Percentiles rank a stretch among this genome's conserved stretches.
These are phyloP conservation scores for Antennarius maculatus DNA, from an alignment of 2,797 vertebrate genomes.

Conservation along the genomic window DNA sequence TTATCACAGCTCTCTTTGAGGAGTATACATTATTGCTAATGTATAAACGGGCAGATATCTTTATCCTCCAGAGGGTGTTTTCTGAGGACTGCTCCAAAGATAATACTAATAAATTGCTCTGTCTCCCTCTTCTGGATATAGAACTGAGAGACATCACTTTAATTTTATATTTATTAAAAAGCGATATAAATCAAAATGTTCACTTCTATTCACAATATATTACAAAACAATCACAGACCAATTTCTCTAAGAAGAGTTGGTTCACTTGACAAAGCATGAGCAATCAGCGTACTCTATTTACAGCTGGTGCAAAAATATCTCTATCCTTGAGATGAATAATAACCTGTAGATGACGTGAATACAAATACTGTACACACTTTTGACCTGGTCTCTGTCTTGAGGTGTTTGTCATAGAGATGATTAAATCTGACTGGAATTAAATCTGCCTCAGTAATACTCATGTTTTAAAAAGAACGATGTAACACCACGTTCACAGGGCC, in stretches of 20 bases:
- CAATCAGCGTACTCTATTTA: slow-evolving; percentile 33
- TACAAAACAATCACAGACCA: slow-evolving; percentile 16
- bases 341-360: slow-evolving; percentile 8
- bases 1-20: slow-evolving; percentile 14
- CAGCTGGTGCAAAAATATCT: slow-evolving; percentile 13
- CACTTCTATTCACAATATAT: slow-evolving; percentile 57
- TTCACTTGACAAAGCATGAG: slow-evolving; percentile 18
- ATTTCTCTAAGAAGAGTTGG: slow-evolving; percentile 13
- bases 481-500: slow-evolving; percentile 81
- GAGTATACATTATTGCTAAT: slow-evolving; percentile 3
- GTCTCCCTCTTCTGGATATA: slow-evolving; percentile 33
- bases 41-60: slow-evolving; percentile 4
- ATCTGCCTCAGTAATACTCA: slow-evolving; percentile 26
- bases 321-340: slow-evolving; percentile 63
- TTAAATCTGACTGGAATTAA: background rate
- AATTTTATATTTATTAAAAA: slow-evolving; percentile 68
- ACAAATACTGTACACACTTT: slow-evolving; percentile 25
- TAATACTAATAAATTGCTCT: background rate
- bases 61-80: background rate
- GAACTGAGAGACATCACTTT: slow-evolving; percentile 18
- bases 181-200: slow-evolving; percentile 40
- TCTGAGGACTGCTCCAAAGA: background rate
- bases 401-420: slow-evolving; percentile 1
- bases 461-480: slow-evolving; percentile 58
- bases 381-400: slow-evolving; percentile 20